Evolutionary conservation across 2,888 invertebrate genomes (phyloP).

Genomic region (Galeopsomyia nigrocyanea): DNA sequence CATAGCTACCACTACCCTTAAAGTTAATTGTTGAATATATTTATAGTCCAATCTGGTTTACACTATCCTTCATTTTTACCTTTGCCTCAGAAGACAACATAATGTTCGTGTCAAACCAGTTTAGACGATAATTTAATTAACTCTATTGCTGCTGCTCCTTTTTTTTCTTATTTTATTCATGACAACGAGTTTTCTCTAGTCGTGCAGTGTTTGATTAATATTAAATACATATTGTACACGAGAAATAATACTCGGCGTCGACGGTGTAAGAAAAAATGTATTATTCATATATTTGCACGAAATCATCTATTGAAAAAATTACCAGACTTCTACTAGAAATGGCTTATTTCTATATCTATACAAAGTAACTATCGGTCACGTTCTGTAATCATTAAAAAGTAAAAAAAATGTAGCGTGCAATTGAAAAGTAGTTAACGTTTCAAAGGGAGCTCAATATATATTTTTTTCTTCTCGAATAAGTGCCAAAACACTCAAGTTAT

Average conservation of each 20-base stretch:
- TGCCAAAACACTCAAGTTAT: slow-evolving; percentile 34
- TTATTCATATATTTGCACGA: slow-evolving; percentile 19
- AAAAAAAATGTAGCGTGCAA: too few species aligned
- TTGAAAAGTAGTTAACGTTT: background rate
- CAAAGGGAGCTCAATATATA: background rate
- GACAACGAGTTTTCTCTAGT: slow-evolving; percentile 36
- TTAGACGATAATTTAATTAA: slow-evolving; percentile 28
- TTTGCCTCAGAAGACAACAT: background rate
- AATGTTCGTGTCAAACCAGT: slow-evolving; percentile 8
- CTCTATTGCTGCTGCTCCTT: slow-evolving; percentile 30
- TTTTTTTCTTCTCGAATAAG: slow-evolving; percentile 13
- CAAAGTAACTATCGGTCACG: too few species aligned
- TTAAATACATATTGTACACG: slow-evolving; percentile 47
- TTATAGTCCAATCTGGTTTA: slow-evolving; percentile 24
- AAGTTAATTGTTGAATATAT: slow-evolving; percentile 29
- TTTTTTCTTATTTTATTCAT: slow-evolving; percentile 23
- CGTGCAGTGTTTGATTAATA: slow-evolving; percentile 39
- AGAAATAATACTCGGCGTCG: slow-evolving; percentile 45
- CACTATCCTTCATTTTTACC: background rate
- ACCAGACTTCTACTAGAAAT: background rate
- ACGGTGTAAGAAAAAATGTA: slow-evolving; percentile 41
- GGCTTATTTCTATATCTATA: background rate
- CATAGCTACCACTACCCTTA: slow-evolving; percentile 43
- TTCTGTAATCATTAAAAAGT: too few species aligned
- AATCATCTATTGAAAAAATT: slow-evolving; percentile 15